Evolutionary conservation across 2,888 invertebrate species (phyloP).

Genomic region (Caenorhabditis zanzibari): DNA sequence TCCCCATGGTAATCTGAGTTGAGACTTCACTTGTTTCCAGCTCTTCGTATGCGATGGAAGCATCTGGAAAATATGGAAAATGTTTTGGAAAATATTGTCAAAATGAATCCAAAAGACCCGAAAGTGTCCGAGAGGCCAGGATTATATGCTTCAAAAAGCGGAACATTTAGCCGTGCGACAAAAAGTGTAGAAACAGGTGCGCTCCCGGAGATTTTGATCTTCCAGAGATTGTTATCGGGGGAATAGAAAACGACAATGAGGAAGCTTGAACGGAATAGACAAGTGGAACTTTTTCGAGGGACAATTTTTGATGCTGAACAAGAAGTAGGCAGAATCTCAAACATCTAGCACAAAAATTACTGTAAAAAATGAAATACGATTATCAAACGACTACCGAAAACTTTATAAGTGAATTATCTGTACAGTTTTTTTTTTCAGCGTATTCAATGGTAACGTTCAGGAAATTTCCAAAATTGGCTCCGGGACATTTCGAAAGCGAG

Average conservation of each 20-base stretch:
- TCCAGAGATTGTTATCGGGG: not conserved
- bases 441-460: too few relatives aligned
- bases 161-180: not conserved
- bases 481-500: too few relatives aligned
- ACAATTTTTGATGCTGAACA: not conserved
- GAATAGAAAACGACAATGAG: not conserved
- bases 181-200: not conserved
- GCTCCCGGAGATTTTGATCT: not conserved
- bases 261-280: not conserved
- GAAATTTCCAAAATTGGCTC: too few relatives aligned
- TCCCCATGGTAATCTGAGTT: constrained; percentile 38
- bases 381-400: too few relatives aligned
- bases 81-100: not conserved
- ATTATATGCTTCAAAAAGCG: not conserved
- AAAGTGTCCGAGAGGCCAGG: not conserved
- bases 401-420: too few relatives aligned
- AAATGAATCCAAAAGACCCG: not conserved
- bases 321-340: too few relatives aligned
- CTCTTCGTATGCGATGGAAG: constrained; percentile 15
- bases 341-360: too few relatives aligned
- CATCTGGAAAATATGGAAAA: not conserved
- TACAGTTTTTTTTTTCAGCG: too few relatives aligned
- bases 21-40: constrained; percentile 27
- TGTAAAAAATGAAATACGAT: too few relatives aligned
- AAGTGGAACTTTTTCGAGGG: not conserved